phyloP scores from a whole-genome alignment of 2,797 vertebrate species.

The Kryptolebias ocellatus region DNA sequence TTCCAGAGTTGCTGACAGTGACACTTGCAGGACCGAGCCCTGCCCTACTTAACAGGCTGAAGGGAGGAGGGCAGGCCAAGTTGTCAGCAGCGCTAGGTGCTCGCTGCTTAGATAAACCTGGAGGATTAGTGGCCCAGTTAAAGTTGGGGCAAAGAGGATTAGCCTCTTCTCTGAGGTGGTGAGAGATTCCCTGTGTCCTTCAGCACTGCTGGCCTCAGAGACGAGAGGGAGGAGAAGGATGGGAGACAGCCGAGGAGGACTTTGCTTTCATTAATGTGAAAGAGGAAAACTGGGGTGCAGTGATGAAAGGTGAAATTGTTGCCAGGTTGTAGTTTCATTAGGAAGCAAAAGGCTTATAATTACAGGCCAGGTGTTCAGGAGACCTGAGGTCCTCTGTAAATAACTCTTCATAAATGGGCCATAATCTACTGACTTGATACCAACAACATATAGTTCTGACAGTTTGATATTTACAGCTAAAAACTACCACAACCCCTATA shows the following conservation, averaged over 20 bases:
- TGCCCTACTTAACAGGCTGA: conserved; percentile 84
- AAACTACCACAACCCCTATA: neutral
- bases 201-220: conserved; percentile 72
- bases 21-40: conserved; percentile 78
- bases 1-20: conserved; percentile 83
- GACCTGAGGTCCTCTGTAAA: conserved; percentile 16
- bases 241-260: conserved; percentile 44
- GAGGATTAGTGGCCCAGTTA: conserved; percentile 89
- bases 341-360: conserved; percentile 56
- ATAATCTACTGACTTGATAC: conserved; percentile 21
- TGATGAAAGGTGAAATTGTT: conserved; percentile 56
- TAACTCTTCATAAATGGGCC: conserved; percentile 7
- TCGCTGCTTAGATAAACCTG: conserved; percentile 86
- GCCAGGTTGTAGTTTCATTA: conserved; percentile 65
- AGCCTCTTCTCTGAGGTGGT: conserved; percentile 84
- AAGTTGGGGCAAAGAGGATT: conserved; percentile 89
- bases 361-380: conserved; percentile 52
- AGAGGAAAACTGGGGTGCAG: conserved; percentile 45
- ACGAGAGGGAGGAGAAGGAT: conserved; percentile 23
- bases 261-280: conserved; percentile 43
- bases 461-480: conserved; percentile 25
- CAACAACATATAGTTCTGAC: neutral
- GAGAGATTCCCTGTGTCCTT: conserved; percentile 85
- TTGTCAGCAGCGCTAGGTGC: conserved; percentile 84
- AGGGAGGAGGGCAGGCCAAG: conserved; percentile 77